These are phyloP conservation scores for Apolygus lucorum DNA, from an alignment of 1,140 invertebrate genomes.

Conservation along the genomic window DNA sequence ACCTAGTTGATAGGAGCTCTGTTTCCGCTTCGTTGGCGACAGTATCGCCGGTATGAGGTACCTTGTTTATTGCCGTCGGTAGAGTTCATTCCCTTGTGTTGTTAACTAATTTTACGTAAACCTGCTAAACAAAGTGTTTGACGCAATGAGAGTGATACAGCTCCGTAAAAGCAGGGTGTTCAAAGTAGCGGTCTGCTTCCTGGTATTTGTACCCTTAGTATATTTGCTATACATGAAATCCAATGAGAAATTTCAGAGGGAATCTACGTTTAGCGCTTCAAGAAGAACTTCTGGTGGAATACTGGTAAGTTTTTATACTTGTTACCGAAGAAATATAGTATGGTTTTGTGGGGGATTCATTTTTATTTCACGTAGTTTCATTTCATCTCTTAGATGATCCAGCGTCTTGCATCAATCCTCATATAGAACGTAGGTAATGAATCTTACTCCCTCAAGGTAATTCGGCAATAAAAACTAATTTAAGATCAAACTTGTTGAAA, in stretches of 20 bases:
- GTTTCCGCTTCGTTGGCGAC: no score
- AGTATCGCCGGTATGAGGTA: no score
- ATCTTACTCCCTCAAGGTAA: no score
- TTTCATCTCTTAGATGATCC: neutral
- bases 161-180: conserved; percentile 39
- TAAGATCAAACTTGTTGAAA: no score
- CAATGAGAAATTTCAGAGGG: conserved; percentile 35
- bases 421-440: no score
- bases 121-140: no score
- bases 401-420: neutral
- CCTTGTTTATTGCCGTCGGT: no score
- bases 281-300: neutral
- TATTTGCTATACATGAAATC: conserved; percentile 36
- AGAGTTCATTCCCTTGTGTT: no score
- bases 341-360: neutral
- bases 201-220: conserved; percentile 35
- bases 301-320: neutral
- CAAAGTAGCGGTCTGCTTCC: conserved; percentile 34
- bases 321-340: neutral
- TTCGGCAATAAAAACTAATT: no score
- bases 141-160: conserved; percentile 42
- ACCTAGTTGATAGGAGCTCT: no score
- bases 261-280: conserved; percentile 31
- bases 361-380: neutral
- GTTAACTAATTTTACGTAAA: no score